phyloP scores from a whole-genome alignment of 2,113 vertebrate genomes.

The Brevimyrus niger region DNA sequence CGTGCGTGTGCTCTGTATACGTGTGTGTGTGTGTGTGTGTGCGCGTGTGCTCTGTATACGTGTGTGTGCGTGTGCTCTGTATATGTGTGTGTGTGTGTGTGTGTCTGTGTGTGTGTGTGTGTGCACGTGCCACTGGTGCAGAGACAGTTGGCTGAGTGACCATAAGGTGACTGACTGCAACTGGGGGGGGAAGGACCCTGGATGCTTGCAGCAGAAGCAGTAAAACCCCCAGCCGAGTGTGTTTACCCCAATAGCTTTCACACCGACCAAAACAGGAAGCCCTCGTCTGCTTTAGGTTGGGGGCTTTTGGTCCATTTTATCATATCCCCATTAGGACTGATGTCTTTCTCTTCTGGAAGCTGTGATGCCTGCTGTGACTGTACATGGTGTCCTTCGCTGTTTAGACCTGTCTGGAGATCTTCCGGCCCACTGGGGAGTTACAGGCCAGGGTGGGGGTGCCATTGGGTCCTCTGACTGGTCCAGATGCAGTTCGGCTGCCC shows the following conservation, averaged over 20 bases:
- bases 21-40: too few species aligned
- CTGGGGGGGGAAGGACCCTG: not conserved
- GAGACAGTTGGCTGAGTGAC: not conserved
- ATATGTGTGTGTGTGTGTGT: too few species aligned
- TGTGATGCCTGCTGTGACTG: not conserved
- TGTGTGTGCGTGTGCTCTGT: too few species aligned
- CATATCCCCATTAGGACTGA: not conserved
- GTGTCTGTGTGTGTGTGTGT: too few species aligned
- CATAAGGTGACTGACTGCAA: not conserved
- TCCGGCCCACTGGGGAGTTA: not conserved
- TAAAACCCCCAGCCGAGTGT: not conserved
- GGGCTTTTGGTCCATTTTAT: not conserved
- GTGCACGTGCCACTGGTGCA: not conserved
- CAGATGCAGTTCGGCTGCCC: not conserved
- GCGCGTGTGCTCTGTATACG: too few species aligned
- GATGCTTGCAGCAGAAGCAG: not conserved
- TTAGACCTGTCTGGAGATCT: not conserved
- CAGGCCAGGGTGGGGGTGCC: not conserved
- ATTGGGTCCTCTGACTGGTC: not conserved
- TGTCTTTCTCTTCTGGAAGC: not conserved
- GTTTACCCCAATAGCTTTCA: not conserved
- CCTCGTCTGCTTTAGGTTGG: not conserved
- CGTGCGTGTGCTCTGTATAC: too few species aligned
- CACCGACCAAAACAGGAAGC: not conserved
- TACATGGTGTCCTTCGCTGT: not conserved